These are phyloP conservation scores for Coenonympha glycerion DNA, from an alignment of 2,888 invertebrate species.

Conservation along the genomic window DNA sequence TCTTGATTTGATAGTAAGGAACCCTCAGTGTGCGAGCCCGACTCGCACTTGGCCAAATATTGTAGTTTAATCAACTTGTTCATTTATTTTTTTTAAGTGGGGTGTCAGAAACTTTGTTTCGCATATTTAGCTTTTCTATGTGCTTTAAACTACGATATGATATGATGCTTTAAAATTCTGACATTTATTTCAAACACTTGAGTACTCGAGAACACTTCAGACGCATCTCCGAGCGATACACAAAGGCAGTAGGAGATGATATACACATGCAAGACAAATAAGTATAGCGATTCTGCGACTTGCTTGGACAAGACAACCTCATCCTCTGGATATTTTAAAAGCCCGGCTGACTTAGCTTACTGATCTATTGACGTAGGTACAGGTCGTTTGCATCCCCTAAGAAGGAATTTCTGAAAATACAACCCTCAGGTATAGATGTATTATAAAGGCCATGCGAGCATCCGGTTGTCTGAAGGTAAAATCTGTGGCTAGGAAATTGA, in stretches of 20 bases:
- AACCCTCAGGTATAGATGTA: no score
- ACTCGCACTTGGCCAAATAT: no score
- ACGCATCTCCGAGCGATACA: constrained; percentile 35
- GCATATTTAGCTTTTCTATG: not conserved
- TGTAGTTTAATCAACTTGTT: not conserved
- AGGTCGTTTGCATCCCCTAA: no score
- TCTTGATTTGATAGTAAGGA: no score
- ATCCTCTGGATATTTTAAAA: no score
- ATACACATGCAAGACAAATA: not conserved
- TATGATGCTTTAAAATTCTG: constrained; percentile 13
- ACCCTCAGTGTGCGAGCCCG: no score
- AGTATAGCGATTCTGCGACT: not conserved
- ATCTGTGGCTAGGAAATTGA: no score
- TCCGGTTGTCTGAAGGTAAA: no score
- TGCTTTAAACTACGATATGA: not conserved
- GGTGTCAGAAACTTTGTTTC: not conserved
- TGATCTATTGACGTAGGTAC: no score
- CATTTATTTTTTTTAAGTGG: not conserved
- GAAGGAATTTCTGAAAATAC: no score
- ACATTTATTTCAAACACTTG: constrained; percentile 19
- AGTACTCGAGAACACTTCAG: constrained; percentile 20
- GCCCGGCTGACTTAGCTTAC: no score
- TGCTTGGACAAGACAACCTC: not conserved
- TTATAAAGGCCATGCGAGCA: no score
- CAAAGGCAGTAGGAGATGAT: constrained; percentile 9